Evolutionary conservation across 2,797 vertebrate genomes (phyloP), one percentile per base, ranked within the genome.

Genomic region (Cetoscarus ocellatus): DNA sequence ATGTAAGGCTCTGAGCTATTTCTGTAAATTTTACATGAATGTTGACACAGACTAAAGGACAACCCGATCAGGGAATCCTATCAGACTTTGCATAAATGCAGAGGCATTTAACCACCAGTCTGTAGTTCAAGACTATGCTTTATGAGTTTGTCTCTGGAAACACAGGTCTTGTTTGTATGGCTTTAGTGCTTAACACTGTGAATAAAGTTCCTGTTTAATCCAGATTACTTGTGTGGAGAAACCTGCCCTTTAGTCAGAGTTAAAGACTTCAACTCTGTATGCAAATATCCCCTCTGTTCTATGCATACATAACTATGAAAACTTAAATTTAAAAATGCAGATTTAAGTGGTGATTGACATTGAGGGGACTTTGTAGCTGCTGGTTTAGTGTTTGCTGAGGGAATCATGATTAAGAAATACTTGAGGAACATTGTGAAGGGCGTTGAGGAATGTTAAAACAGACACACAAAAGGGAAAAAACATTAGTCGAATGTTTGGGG

Each of bases 401-500:
- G 45, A 53, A 57, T 60, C 27, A 51, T 45, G 35, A 61, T 19
- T 13, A 52, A 79, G 69, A 50, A 80, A 80, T 63, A 69, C 44
- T 76, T 12, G 9, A 71, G 58, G 18, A 70, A 79, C 54, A 57
- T 72, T 34, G 64, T 65, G 68, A 80, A 83, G 67, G 79, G 84
- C 72, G 27, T 51, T 34, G 77, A 77, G 79, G 68, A 85, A 73
- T 61, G 70, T 72, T 70, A 59, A 72, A 83, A 72, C 19, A 43
- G 59, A 80, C 51, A 61, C 67, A 71, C 49, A 12, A 61, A 78
- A 79, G 63, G 58, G 50, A 70, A 60, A 76, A 55, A 73, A 49
- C 61, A 57, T 80, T 80, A 59, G 77, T 73, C 63, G 63, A 68
- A 81, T 80, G 72, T 83, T 83, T 77, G 48, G 72, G 10, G 71